Percentiles rank a stretch among this genome's conserved stretches.
Conservation (phyloP, 2,113 vertebrate species). For the Corythoichthys intestinalis region DNA sequence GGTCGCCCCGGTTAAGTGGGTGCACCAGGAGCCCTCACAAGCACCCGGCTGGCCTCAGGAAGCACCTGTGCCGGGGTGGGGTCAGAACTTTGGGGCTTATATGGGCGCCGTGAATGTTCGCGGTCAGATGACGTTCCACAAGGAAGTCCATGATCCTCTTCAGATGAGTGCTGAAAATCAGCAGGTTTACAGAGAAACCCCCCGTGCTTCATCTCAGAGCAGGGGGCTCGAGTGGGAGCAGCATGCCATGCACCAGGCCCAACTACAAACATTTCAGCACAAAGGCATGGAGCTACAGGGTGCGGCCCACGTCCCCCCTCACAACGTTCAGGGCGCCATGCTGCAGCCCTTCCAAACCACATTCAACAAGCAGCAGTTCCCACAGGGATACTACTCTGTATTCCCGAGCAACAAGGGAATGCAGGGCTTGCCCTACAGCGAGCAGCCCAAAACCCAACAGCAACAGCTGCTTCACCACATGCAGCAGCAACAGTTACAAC, state of each 20-base stretch:
- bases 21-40: slow-evolving; percentile 70
- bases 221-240: slow-evolving; percentile 75
- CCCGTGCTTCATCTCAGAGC: slow-evolving; percentile 61
- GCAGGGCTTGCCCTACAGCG: slow-evolving; percentile 53
- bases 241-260: slow-evolving; percentile 70
- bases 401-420: slow-evolving; percentile 75
- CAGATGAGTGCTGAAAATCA: slow-evolving; percentile 77
- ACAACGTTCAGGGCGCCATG: slow-evolving; percentile 66
- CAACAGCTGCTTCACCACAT: slow-evolving; percentile 33
- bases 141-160: slow-evolving; percentile 68
- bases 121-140: slow-evolving; percentile 72
- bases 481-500: slow-evolving; percentile 56
- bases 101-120: slow-evolving; percentile 70
- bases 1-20: slow-evolving; percentile 76
- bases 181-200: slow-evolving; percentile 78
- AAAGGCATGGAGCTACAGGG: slow-evolving; percentile 60
- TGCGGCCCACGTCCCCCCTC: slow-evolving; percentile 56
- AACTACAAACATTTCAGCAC: slow-evolving; percentile 73
- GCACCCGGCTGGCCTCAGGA: slow-evolving; percentile 80
- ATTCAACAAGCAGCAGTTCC: slow-evolving; percentile 82
- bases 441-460: slow-evolving; percentile 69
- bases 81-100: slow-evolving; percentile 77
- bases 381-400: slow-evolving; percentile 77
- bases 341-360: slow-evolving; percentile 90
- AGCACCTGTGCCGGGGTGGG: slow-evolving; percentile 72